A percentile compares a stretch with the other conserved stretches of the same genome.
Evolutionary conservation across 2,113 vertebrate species (phyloP).

Genomic region (Vombatus ursinus): DNA sequence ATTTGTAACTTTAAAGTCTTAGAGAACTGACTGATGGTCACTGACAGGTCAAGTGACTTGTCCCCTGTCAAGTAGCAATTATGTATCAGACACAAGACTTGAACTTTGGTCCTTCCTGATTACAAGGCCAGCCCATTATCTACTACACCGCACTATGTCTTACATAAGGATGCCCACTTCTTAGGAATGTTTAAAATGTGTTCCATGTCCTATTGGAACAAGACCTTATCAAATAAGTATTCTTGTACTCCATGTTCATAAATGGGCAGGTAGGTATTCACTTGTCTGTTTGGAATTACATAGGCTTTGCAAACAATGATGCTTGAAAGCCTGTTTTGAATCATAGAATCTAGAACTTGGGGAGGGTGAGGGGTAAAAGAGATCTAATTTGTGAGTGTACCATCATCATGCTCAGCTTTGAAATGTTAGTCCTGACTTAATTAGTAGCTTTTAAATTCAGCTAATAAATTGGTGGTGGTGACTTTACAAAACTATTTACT

Average conservation of each 20-base stretch:
- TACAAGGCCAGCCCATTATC: neutral
- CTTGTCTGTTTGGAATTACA: neutral
- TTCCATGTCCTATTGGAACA: neutral
- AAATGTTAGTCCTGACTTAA: conserved; percentile 26
- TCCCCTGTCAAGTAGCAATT: neutral
- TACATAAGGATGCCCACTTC: neutral
- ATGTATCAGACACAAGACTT: neutral
- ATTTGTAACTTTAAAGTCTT: neutral
- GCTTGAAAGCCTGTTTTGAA: neutral
- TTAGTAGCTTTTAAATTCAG: conserved; percentile 8
- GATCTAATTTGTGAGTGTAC: conserved; percentile 13
- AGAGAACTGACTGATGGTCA: neutral
- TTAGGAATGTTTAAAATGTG: conserved; percentile 13
- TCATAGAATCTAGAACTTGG: neutral
- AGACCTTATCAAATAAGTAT: neutral
- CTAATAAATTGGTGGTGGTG: neutral
- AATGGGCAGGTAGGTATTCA: neutral
- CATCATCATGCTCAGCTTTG: neutral
- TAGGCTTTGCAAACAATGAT: neutral
- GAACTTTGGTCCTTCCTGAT: neutral
- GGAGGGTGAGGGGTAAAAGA: neutral
- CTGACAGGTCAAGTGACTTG: neutral
- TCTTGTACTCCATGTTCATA: neutral
- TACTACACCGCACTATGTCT: neutral
- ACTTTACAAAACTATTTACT: neutral